phyloP scores from a whole-genome alignment of 2,888 invertebrate genomes.

The Melitaea athalia region DNA sequence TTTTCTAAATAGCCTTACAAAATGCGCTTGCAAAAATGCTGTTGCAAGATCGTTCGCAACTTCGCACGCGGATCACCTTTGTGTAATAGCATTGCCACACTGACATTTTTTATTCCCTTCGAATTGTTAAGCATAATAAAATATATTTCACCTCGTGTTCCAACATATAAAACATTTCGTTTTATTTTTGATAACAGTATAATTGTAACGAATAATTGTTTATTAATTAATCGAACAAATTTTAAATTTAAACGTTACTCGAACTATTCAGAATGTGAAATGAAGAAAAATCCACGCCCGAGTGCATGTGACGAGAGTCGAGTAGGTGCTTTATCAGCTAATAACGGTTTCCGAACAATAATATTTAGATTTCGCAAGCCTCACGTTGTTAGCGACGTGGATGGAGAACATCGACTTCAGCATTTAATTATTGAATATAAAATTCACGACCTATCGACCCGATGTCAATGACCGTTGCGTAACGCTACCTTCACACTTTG shows the following conservation, averaged over 20 bases:
- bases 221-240: conserved; percentile 9
- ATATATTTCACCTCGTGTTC: conserved; percentile 59
- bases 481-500: conserved; percentile 38
- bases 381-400: conserved; percentile 58
- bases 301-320: conserved; percentile 42
- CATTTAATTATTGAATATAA: conserved; percentile 43
- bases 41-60: conserved; percentile 70
- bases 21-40: conserved; percentile 68
- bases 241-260: conserved; percentile 12
- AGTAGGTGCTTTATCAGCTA: conserved; percentile 33
- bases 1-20: conserved; percentile 59
- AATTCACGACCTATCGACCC: conserved; percentile 42
- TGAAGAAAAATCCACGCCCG: conserved; percentile 33
- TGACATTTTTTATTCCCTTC: conserved; percentile 67
- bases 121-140: conserved; percentile 69
- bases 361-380: conserved; percentile 54
- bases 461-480: conserved; percentile 53
- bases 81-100: conserved; percentile 70
- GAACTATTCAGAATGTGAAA: conserved; percentile 19
- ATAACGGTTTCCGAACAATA: conserved; percentile 43
- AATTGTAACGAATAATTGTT: not conserved
- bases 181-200: conserved; percentile 43
- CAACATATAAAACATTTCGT: conserved; percentile 58
- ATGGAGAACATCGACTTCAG: conserved; percentile 40
- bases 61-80: conserved; percentile 69